Percentiles rank a stretch among this genome's conserved stretches.
phyloP scores from a whole-genome alignment of 1,140 invertebrate genomes.

The Nymphalis io region DNA sequence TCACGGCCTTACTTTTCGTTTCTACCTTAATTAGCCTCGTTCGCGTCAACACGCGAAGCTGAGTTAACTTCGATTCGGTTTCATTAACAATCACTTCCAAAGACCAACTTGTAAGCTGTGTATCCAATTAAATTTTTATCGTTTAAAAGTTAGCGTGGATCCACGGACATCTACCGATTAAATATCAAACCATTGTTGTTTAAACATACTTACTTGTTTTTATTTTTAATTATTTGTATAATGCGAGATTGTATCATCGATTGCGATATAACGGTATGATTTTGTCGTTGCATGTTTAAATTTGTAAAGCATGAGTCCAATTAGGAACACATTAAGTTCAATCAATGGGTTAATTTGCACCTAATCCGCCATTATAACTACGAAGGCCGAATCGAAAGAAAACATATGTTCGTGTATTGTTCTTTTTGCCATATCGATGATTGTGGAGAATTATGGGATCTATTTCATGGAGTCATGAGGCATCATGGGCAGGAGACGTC shows the following conservation, averaged over 20 bases:
- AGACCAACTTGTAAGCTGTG: neutral
- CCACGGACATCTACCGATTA: neutral
- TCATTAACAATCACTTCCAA: neutral
- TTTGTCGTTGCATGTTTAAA: neutral
- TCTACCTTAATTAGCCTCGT: constrained; percentile 13
- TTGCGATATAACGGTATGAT: too few species aligned
- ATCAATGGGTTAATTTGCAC: neutral
- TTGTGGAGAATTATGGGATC: constrained; percentile 46
- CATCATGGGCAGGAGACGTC: constrained; percentile 56
- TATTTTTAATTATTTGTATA: too few species aligned
- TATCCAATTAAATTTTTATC: too few species aligned
- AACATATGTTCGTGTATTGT: neutral
- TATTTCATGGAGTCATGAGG: constrained; percentile 50
- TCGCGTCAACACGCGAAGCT: constrained; percentile 2
- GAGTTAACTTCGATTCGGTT: neutral
- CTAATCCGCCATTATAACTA: neutral
- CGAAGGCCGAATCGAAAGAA: neutral
- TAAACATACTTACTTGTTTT: neutral
- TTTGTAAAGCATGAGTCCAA: neutral
- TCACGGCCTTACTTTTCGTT: constrained; percentile 23
- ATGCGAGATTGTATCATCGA: too few species aligned
- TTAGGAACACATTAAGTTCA: neutral
- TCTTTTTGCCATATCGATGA: constrained; percentile 13
- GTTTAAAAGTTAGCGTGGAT: neutral
- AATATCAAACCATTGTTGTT: neutral